phyloP scores from a whole-genome alignment of 2,797 vertebrate genomes.

The Acestrorhynchus altus region DNA sequence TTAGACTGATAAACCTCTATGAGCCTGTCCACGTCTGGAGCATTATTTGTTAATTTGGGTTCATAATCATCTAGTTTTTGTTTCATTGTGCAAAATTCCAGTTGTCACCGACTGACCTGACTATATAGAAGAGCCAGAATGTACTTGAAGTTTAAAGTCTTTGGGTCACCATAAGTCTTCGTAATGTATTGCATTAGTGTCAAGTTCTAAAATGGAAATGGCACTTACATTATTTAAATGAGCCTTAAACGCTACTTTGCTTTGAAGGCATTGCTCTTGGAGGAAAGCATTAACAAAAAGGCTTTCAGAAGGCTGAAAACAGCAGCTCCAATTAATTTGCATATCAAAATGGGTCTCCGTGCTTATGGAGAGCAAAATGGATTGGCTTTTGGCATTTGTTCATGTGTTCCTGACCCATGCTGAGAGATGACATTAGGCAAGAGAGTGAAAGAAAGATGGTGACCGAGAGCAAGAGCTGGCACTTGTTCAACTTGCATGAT shows the following conservation, averaged over 20 bases:
- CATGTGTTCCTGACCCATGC: slow-evolving; percentile 20
- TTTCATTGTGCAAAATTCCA: no score
- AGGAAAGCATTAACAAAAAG: slow-evolving; percentile 29
- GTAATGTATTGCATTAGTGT: background rate
- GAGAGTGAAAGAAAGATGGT: background rate
- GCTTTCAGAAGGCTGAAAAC: slow-evolving; percentile 50
- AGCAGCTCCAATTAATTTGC: slow-evolving; percentile 52
- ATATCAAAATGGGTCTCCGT: slow-evolving; percentile 13
- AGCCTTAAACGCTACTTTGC: background rate
- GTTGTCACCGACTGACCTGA: no score
- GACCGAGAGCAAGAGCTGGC: slow-evolving; percentile 7
- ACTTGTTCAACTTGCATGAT: background rate
- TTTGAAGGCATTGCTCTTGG: background rate
- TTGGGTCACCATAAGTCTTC: background rate
- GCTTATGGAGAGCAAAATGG: slow-evolving; percentile 15
- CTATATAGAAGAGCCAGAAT: no score
- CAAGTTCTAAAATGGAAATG: background rate
- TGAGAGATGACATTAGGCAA: slow-evolving; percentile 36
- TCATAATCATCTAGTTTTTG: no score
- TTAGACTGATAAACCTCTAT: no score
- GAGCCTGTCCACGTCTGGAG: no score
- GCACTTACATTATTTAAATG: background rate
- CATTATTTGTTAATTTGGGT: no score
- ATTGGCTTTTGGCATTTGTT: slow-evolving; percentile 19
- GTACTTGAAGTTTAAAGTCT: background rate